Evolutionary conservation across 2,888 invertebrate species (phyloP), one percentile per base, ranked within the genome.

Genomic region (Sphaeridia pumilis): DNA sequence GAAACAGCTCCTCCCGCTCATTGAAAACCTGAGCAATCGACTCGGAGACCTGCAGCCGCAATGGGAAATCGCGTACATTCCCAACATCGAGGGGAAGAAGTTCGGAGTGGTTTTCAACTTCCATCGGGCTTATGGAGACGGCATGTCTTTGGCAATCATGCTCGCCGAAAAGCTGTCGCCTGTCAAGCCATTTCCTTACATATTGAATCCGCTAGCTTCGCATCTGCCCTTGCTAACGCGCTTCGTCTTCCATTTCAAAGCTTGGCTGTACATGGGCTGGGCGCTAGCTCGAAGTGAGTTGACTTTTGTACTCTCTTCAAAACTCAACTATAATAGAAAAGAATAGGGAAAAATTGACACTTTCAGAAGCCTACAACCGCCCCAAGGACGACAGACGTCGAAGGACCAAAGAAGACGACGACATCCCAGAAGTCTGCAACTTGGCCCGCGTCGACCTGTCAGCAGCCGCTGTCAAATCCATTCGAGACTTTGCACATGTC

Each of bases 51-150:
- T 59, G 2, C 48, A 51, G 2, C 59, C 61, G 1, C 61, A 61
- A 48, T 61, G 61, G 61, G 59, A 61, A 52, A 53, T 61, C 27
- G 51, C 58, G 10, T 27, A 58, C 35, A 44, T 59, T 7, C 61
- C 61, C 7, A 59, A 56, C 25, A 47, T 47, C 14, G 47, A 47
- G n/a, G 36, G 25, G n/a, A 26, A 28, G 28, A 10, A 35, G 24
- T 47, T 47, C 25, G 47, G 47, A 1, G 25, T 61, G 2, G 44
- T 61, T 12, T 54, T 58, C 4, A 38, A 59, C 14, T 48, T 58
- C 3, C 59, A 61, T 47, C 61, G 59, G 45, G 56, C 56, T 14
- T 61, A 57, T 25, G 52, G 49, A 4, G 61, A 61, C 49, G 59
- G 57, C 1, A 53, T 61, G 17, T 55, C 57, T 7, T 57, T 56